phyloP scores from a whole-genome alignment of 2,797 vertebrate species.

The Sternarchorhynchus goeldii region DNA sequence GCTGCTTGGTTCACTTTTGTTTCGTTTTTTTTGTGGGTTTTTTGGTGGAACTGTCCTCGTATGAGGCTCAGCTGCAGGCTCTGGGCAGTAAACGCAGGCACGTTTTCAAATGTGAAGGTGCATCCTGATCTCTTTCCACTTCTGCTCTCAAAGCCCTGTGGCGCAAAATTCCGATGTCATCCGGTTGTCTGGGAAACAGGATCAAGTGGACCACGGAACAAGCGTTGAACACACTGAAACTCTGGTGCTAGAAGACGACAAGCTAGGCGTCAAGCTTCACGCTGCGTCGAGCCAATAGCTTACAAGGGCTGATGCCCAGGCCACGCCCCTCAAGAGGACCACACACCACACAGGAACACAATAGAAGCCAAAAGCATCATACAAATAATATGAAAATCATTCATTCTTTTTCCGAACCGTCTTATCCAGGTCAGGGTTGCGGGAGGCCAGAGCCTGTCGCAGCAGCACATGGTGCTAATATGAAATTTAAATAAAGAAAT shows the following conservation, averaged over 20 bases:
- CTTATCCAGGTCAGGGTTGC: no score
- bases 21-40: background rate
- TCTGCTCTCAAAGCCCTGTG: background rate
- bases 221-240: constrained; percentile 8
- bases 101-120: constrained; percentile 29
- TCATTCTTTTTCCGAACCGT: no score
- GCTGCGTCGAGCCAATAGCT: no score
- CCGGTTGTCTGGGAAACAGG: background rate
- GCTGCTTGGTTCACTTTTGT: no score
- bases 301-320: no score
- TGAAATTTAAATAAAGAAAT: no score
- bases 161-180: constrained; percentile 27
- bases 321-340: no score
- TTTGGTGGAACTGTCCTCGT: background rate
- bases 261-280: background rate
- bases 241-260: constrained; percentile 3
- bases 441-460: no score
- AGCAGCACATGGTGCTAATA: no score
- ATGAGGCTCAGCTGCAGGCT: background rate
- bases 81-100: constrained; percentile 4
- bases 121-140: constrained; percentile 17
- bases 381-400: no score
- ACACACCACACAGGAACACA: no score
- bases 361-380: no score
- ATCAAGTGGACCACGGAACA: background rate